These are phyloP conservation scores for Palythoa grandiflora DNA, from an alignment of 92 coral and sea anemone species.

Conservation along the genomic window DNA sequence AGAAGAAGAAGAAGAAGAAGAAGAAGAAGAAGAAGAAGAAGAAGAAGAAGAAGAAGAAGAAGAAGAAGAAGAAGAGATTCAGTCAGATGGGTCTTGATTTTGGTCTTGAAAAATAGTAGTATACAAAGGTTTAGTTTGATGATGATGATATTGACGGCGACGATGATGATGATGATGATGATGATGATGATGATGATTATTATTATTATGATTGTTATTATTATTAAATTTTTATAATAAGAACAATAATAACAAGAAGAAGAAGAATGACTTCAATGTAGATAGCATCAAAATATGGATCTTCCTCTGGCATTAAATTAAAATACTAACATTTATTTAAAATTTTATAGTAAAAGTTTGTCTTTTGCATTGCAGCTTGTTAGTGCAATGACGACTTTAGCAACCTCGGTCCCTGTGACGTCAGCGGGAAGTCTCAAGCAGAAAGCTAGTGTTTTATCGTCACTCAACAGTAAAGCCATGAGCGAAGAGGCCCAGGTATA, in stretches of 20 bases:
- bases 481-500: neutral
- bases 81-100: conserved; percentile 89
- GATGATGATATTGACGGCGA: neutral
- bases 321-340: too few relatives aligned
- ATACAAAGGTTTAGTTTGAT: neutral
- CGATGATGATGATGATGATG: too few relatives aligned
- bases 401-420: conserved; percentile 37
- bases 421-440: conserved; percentile 13
- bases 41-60: too few relatives aligned
- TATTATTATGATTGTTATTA: too few relatives aligned
- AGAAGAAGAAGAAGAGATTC: neutral
- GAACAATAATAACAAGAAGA: too few relatives aligned
- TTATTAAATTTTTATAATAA: too few relatives aligned
- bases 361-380: conserved; percentile 33
- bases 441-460: conserved; percentile 34
- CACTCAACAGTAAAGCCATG: conserved; percentile 1
- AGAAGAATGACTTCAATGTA: too few relatives aligned
- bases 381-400: conserved; percentile 10
- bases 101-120: conserved; percentile 55
- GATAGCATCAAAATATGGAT: too few relatives aligned
- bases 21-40: too few relatives aligned
- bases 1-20: too few relatives aligned
- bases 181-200: too few relatives aligned
- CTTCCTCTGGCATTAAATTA: too few relatives aligned
- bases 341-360: neutral